Conservation (phyloP, 1,140 invertebrate species). For the Brachionus calyciflorus region DNA sequence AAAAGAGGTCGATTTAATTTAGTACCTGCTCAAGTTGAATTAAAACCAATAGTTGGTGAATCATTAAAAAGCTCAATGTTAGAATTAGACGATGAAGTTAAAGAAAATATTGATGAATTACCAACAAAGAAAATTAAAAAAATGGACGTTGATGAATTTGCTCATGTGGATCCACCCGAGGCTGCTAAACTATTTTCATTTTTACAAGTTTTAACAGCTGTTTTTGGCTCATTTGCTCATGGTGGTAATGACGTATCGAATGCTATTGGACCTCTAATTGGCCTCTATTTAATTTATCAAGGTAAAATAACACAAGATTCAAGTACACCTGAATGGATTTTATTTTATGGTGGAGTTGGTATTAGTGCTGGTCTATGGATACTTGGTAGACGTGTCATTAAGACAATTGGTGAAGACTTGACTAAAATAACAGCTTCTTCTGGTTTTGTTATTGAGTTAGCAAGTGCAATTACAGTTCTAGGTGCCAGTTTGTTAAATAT, state of each 20-base stretch:
- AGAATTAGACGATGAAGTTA: conserved; percentile 21
- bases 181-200: conserved; percentile 83
- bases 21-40: not conserved
- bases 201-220: conserved; percentile 89
- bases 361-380: conserved; percentile 93
- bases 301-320: conserved; percentile 65
- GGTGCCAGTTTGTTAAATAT: conserved; percentile 90
- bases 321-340: conserved; percentile 80
- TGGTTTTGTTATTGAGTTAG: conserved; percentile 93
- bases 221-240: conserved; percentile 95
- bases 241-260: conserved; percentile 97
- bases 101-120: conserved; percentile 29
- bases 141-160: conserved; percentile 52
- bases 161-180: conserved; percentile 61
- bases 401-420: conserved; percentile 91
- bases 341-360: conserved; percentile 89
- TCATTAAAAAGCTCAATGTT: conserved; percentile 22
- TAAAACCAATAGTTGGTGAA: not conserved
- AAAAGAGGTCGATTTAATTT: conserved; percentile 25
- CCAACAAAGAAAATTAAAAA: conserved; percentile 43
- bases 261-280: conserved; percentile 93
- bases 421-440: conserved; percentile 95
- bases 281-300: conserved; percentile 79
- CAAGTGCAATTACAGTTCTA: conserved; percentile 89
- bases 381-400: conserved; percentile 89